A percentile compares a stretch with the other conserved stretches of the same genome.
phyloP scores from a whole-genome alignment of 1,140 invertebrate genomes.

The Prorops nasuta region DNA sequence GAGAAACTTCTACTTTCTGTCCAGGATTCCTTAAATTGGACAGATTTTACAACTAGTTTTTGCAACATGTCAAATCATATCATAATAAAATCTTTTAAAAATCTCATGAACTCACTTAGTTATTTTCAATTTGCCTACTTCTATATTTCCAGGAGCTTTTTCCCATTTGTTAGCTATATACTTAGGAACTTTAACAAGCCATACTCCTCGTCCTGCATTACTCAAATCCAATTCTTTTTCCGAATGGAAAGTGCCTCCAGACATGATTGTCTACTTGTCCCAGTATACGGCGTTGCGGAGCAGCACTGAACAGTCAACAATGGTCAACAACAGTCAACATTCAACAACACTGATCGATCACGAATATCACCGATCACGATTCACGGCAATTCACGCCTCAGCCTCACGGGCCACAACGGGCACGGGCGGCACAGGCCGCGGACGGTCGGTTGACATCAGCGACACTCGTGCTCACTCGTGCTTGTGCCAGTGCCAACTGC shows the following conservation, averaged over 20 bases:
- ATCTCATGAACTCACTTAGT: slow-evolving; percentile 59
- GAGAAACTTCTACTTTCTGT: slow-evolving; percentile 71
- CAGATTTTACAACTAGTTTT: slow-evolving; percentile 1
- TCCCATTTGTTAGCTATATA: slow-evolving; percentile 92
- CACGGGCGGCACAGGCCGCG: too few relatives aligned
- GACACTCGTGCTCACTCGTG: too few relatives aligned
- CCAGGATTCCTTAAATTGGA: slow-evolving; percentile 53
- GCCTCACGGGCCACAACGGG: too few relatives aligned
- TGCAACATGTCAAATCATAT: slow-evolving; percentile 6
- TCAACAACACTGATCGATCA: too few relatives aligned
- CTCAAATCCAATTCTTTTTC: slow-evolving; percentile 82
- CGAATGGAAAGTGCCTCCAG: slow-evolving; percentile 52
- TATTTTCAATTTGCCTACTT: slow-evolving; percentile 79
- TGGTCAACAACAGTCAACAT: too few relatives aligned
- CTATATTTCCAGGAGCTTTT: slow-evolving; percentile 72
- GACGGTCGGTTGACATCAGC: too few relatives aligned
- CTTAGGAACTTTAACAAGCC: slow-evolving; percentile 96
- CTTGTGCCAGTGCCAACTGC: too few relatives aligned
- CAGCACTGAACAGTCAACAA: too few relatives aligned
- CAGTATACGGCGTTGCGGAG: too few relatives aligned
- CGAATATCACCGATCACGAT: too few relatives aligned
- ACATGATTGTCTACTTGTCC: slow-evolving; percentile 32
- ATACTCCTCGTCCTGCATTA: slow-evolving; percentile 86
- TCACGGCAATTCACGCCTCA: too few relatives aligned
- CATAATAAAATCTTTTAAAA: slow-evolving; percentile 8